Percentiles rank a stretch among this genome's conserved stretches.
These are phyloP conservation scores for Erannis defoliaria DNA, from an alignment of 2,888 invertebrate genomes.

Conservation along the genomic window DNA sequence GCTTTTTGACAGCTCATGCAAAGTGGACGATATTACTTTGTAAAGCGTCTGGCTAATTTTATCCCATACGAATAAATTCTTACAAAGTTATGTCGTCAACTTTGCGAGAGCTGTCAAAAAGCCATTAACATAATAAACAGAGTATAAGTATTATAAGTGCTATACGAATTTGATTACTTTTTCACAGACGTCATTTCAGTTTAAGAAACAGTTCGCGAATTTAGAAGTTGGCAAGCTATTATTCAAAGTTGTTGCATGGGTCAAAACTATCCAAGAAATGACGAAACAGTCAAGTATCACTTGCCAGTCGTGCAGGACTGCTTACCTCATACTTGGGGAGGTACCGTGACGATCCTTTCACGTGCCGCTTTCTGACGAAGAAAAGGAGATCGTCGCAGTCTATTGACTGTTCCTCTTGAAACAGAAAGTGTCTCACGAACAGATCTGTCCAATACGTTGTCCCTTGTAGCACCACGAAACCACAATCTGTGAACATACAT, in stretches of 20 bases:
- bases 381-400: constrained; percentile 98
- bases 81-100: too few relatives aligned
- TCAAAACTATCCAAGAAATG: not conserved
- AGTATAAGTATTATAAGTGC: too few relatives aligned
- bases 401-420: constrained; percentile 95
- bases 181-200: not conserved
- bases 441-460: constrained; percentile 98
- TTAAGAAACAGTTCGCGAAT: not conserved
- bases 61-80: too few relatives aligned
- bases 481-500: constrained; percentile 89
- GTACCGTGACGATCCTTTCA: constrained; percentile 94
- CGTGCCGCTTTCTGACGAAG: constrained; percentile 97
- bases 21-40: too few relatives aligned
- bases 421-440: constrained; percentile 97
- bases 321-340: constrained; percentile 95
- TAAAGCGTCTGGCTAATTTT: too few relatives aligned
- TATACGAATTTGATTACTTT: too few relatives aligned
- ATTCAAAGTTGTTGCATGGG: not conserved
- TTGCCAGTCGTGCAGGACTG: not conserved
- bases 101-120: too few relatives aligned
- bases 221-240: too few relatives aligned
- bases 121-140: too few relatives aligned
- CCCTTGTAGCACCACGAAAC: constrained; percentile 96
- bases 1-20: too few relatives aligned
- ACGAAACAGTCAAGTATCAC: constrained; percentile 19